These are phyloP conservation scores for Microctonus hyperodae DNA, from an alignment of 2,888 invertebrate species.

Conservation along the genomic window DNA sequence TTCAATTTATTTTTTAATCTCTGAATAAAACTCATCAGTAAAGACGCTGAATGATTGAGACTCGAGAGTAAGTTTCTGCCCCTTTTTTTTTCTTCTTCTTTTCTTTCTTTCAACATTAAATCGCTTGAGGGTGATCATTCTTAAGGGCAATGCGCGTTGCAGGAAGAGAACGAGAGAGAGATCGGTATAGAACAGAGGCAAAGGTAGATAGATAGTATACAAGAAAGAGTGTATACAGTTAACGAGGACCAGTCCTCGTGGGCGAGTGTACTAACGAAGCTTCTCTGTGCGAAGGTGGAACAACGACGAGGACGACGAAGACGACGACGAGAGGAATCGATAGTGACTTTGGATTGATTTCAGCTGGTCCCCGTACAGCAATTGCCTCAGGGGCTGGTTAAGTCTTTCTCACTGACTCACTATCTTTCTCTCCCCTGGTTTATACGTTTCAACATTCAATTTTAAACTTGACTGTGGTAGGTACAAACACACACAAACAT, in stretches of 20 bases:
- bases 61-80: constrained; percentile 3
- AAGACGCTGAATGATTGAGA: constrained; percentile 17
- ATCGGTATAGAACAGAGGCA: constrained; percentile 16
- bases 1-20: no score
- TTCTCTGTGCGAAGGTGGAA: constrained; percentile 33
- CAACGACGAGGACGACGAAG: constrained; percentile 28
- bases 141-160: constrained; percentile 17
- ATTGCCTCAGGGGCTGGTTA: constrained; percentile 25
- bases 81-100: background rate
- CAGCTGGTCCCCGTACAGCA: constrained; percentile 31
- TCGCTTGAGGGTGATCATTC: constrained; percentile 20
- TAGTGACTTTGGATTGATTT: constrained; percentile 44
- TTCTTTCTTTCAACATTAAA: background rate
- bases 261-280: constrained; percentile 41
- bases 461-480: constrained; percentile 28
- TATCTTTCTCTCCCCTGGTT: constrained; percentile 14
- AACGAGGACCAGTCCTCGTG: constrained; percentile 42
- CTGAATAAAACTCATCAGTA: constrained; percentile 13
- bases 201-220: background rate
- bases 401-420: background rate
- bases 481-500: constrained; percentile 1
- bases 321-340: constrained; percentile 36
- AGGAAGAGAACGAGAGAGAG: constrained; percentile 11
- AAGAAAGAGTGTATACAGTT: constrained; percentile 37
- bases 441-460: constrained; percentile 18